A percentile compares a stretch with the other conserved stretches of the same genome.
phyloP scores from a whole-genome alignment of 2,113 vertebrate genomes.

The Theristicus caerulescens region DNA sequence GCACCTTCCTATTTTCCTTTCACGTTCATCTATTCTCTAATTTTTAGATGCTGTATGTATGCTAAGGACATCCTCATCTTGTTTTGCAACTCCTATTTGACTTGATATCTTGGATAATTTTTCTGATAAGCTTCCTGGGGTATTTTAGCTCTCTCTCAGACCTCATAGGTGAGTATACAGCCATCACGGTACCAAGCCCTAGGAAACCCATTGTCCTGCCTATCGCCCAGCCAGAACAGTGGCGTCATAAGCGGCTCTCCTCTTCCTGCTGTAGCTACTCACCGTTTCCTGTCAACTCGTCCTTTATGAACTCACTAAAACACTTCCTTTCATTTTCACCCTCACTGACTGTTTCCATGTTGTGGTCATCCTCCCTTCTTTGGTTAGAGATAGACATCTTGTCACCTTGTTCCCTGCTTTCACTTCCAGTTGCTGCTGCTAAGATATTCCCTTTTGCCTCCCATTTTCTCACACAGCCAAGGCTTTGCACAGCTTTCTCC shows the following conservation, averaged over 20 bases:
- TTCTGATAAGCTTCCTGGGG: not conserved
- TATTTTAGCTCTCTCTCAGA: not conserved
- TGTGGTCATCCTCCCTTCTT: not conserved
- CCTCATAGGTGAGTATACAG: not conserved
- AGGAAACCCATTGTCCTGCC: not conserved
- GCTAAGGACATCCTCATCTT: not conserved
- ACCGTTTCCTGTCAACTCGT: not conserved
- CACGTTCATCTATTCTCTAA: not conserved
- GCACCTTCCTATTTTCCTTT: not conserved
- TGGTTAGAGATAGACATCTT: not conserved
- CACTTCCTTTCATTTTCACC: not conserved
- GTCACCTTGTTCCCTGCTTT: not conserved
- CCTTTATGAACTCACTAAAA: not conserved
- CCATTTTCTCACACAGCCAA: not conserved
- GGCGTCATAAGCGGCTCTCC: not conserved
- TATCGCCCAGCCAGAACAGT: not conserved
- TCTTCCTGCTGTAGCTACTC: not conserved
- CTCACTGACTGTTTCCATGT: not conserved
- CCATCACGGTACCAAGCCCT: not conserved
- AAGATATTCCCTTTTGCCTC: not conserved
- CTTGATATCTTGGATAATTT: not conserved
- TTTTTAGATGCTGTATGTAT: not conserved
- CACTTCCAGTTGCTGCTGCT: not conserved
- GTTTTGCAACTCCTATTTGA: not conserved
- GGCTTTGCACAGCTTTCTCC: not conserved